Conservation (phyloP, 2,888 invertebrate genomes). For the Leptopterna dolabrata region DNA sequence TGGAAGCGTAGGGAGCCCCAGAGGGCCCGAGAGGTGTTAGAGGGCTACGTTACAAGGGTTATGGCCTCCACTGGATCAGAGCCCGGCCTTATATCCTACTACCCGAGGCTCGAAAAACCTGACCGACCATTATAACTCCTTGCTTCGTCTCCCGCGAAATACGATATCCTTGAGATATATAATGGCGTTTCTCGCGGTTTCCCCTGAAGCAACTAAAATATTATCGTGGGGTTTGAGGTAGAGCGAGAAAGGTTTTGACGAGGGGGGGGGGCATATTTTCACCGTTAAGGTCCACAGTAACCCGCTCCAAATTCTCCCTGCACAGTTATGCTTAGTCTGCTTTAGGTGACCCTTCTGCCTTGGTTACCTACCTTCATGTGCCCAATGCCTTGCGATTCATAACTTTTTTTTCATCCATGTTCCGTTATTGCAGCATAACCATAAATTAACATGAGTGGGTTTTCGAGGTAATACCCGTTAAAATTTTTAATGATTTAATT, state of each 20-base stretch:
- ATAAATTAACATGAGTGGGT: too few species aligned
- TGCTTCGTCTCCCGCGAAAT: background rate
- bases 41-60: background rate
- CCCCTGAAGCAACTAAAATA: background rate
- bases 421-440: too few species aligned
- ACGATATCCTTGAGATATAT: constrained; percentile 33
- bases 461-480: too few species aligned
- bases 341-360: too few species aligned
- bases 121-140: constrained; percentile 3
- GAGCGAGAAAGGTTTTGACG: background rate
- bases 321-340: too few species aligned
- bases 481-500: too few species aligned
- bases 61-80: background rate
- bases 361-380: too few species aligned
- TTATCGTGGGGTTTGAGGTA: background rate
- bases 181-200: constrained; percentile 3
- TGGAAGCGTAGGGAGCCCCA: background rate
- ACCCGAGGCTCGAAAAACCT: background rate
- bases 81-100: background rate
- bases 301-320: too few species aligned
- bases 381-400: too few species aligned
- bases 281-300: too few species aligned
- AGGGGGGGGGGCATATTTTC: too few species aligned
- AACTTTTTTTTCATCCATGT: too few species aligned
- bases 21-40: background rate